Evolutionary conservation across 1,140 invertebrate genomes (phyloP).

Genomic region (Penaeus chinensis): DNA sequence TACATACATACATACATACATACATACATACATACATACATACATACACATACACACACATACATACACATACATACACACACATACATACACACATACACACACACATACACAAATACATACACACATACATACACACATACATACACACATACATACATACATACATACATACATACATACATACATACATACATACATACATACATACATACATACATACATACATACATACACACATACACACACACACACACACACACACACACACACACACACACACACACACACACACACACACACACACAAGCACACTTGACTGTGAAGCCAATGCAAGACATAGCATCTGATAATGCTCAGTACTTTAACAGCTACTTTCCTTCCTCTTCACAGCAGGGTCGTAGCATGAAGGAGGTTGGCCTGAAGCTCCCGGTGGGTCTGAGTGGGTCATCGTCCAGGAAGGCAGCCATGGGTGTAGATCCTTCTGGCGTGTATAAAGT

Average conservation of each 20-base stretch:
- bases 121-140: too few relatives aligned
- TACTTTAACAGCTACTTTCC: background rate
- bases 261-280: conserved; percentile 22
- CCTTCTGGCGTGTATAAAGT: conserved; percentile 56
- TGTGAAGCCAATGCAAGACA: background rate
- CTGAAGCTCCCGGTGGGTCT: conserved; percentile 54
- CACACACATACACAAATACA: too few relatives aligned
- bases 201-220: background rate
- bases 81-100: too few relatives aligned
- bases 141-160: too few relatives aligned
- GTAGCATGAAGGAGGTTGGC: conserved; percentile 62
- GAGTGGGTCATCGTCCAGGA: conserved; percentile 53
- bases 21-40: too few relatives aligned
- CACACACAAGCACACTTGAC: background rate
- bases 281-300: conserved; percentile 11
- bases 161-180: too few relatives aligned
- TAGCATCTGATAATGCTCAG: background rate
- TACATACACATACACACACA: too few relatives aligned
- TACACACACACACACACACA: conserved; percentile 18
- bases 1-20: too few relatives aligned
- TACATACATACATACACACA: background rate
- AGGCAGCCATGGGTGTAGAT: conserved; percentile 52
- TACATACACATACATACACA: too few relatives aligned
- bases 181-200: too few relatives aligned
- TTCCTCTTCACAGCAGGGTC: conserved; percentile 64